phyloP scores from a whole-genome alignment of 2,797 vertebrate genomes.

The Aeoliscus strigatus region DNA sequence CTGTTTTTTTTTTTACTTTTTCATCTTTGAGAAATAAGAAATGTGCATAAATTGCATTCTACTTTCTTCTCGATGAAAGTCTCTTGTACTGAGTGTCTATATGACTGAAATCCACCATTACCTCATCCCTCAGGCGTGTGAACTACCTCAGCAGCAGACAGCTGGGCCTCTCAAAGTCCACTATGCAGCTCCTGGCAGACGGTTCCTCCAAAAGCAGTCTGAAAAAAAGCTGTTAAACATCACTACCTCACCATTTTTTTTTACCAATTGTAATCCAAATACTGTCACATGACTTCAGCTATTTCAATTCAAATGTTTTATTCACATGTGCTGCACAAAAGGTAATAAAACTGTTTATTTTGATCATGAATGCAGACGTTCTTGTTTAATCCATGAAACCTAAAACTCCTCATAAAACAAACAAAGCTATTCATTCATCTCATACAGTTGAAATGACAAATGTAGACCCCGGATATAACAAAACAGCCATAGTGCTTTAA shows the following conservation, averaged over 20 bases:
- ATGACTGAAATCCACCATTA: too few relatives aligned
- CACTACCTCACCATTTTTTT: neutral
- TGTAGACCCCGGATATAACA: constrained; percentile 3
- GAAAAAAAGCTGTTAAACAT: neutral
- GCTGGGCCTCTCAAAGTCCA: constrained; percentile 78
- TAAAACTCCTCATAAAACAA: neutral
- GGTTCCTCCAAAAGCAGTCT: constrained; percentile 63
- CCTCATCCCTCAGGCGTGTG: constrained; percentile 65
- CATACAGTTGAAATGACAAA: neutral
- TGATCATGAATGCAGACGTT: neutral
- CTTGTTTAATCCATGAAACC: neutral
- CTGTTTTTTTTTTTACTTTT: too few relatives aligned
- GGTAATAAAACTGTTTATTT: constrained; percentile 32
- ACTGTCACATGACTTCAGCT: neutral
- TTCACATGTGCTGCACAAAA: constrained; percentile 17
- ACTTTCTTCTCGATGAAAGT: too few relatives aligned
- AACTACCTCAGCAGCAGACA: constrained; percentile 81
- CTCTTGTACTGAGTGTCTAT: too few relatives aligned
- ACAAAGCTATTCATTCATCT: neutral
- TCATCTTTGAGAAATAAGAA: too few relatives aligned
- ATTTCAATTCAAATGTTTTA: constrained; percentile 9
- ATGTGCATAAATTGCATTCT: too few relatives aligned
- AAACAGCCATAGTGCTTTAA: neutral
- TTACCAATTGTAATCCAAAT: neutral
- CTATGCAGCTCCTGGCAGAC: constrained; percentile 71